These are phyloP conservation scores for Murina feae DNA, from an alignment of 2,113 vertebrate species.

Conservation along the genomic window DNA sequence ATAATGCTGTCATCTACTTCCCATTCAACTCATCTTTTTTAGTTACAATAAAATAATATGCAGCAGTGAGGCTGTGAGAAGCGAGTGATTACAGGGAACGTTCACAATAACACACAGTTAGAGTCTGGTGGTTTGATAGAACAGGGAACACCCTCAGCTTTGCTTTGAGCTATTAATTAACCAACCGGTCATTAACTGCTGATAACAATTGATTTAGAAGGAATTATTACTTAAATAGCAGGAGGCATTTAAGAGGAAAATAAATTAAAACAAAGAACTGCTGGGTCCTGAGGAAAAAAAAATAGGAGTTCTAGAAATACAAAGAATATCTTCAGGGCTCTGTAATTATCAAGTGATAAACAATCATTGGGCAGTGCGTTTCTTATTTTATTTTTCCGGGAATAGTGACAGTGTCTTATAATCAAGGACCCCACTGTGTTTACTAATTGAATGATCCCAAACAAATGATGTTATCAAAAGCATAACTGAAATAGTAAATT, in stretches of 20 bases:
- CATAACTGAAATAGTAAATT: constrained; percentile 67
- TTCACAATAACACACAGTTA: constrained; percentile 66
- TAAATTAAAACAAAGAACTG: constrained; percentile 87
- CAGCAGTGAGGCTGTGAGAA: constrained; percentile 20
- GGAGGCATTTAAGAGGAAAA: constrained; percentile 85
- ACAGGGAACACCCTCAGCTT: constrained; percentile 78
- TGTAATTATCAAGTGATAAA: constrained; percentile 84
- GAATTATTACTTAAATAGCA: constrained; percentile 83
- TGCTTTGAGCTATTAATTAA: constrained; percentile 87
- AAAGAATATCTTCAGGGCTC: constrained; percentile 70
- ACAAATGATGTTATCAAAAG: constrained; percentile 76
- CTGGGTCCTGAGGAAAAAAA: constrained; percentile 76
- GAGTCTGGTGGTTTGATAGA: constrained; percentile 73
- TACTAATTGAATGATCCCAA: constrained; percentile 78
- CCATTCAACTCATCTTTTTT: constrained; percentile 36
- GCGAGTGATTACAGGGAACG: constrained; percentile 70
- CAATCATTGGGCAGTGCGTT: constrained; percentile 78
- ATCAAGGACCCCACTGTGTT: constrained; percentile 72
- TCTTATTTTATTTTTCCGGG: constrained; percentile 64
- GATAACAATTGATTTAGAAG: constrained; percentile 85
- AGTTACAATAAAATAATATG: constrained; percentile 28
- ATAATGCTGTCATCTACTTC: not conserved
- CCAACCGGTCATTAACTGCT: constrained; percentile 85
- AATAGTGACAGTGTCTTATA: constrained; percentile 77
- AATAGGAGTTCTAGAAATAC: constrained; percentile 77